phyloP scores from a whole-genome alignment of 1,140 invertebrate species.

The Drosophila orosa region DNA sequence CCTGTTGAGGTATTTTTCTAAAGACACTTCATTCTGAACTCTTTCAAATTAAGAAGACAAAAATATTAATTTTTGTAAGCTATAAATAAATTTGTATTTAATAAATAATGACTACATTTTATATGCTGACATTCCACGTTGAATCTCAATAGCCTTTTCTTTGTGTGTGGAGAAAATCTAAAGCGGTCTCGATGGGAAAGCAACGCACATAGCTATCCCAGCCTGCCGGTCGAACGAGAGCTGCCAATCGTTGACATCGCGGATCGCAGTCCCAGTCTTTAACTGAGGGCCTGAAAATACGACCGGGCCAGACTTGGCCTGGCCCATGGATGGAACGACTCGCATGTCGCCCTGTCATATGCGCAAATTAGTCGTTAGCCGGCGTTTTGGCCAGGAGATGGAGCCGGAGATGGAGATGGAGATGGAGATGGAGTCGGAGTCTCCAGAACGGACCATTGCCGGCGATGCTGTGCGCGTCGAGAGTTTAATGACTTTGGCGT shows the following conservation, averaged over 20 bases:
- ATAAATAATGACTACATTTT: neutral
- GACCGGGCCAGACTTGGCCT: conserved; percentile 7
- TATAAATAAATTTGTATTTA: neutral
- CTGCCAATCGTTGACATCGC: conserved; percentile 69
- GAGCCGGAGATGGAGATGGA: conserved; percentile 24
- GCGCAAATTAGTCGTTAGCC: conserved; percentile 81
- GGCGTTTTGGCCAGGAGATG: conserved; percentile 33
- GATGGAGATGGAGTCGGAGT: conserved; percentile 6
- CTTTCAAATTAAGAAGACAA: too few relatives aligned
- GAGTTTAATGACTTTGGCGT: conserved; percentile 78
- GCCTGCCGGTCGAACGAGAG: conserved; percentile 49
- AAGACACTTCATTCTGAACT: neutral
- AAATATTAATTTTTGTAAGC: neutral
- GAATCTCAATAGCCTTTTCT: neutral
- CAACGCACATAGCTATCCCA: conserved; percentile 70
- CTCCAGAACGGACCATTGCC: conserved; percentile 8
- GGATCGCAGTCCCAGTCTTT: conserved; percentile 24
- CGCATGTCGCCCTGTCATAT: conserved; percentile 76
- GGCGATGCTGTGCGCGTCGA: conserved; percentile 41
- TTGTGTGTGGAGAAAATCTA: conserved; percentile 5
- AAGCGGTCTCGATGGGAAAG: conserved; percentile 56
- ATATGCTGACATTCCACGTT: rapidly evolving
- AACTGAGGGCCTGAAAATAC: conserved; percentile 25
- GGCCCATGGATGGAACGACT: conserved; percentile 52
- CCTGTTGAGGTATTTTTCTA: too few relatives aligned